Conservation (phyloP, 2,797 vertebrate species). For the Synanceia verrucosa region DNA sequence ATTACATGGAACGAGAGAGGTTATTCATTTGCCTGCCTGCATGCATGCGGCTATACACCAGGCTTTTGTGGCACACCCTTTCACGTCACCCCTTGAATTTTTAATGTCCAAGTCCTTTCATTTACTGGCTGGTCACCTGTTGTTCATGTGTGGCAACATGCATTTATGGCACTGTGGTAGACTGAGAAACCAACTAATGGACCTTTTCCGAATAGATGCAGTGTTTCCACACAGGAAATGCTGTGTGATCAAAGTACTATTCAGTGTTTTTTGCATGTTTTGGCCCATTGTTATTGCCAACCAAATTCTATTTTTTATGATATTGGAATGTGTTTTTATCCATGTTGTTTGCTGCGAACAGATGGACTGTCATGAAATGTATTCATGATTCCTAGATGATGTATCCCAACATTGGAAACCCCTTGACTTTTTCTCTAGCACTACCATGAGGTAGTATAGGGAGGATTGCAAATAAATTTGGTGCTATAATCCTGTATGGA, state of each 20-base stretch:
- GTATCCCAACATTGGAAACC: neutral
- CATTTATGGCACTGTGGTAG: constrained; percentile 3
- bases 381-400: neutral
- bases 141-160: constrained; percentile 7
- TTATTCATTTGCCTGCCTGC: constrained; percentile 18
- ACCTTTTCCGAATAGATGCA: constrained; percentile 1
- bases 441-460: neutral
- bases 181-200: constrained; percentile 12
- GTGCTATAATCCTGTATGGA: too few relatives aligned
- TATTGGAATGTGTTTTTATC: neutral
- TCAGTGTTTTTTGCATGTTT: neutral
- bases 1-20: neutral
- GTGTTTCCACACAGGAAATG: constrained; percentile 19
- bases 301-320: neutral
- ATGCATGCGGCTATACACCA: constrained; percentile 9
- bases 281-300: neutral
- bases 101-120: neutral
- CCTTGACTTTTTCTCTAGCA: neutral
- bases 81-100: constrained; percentile 2
- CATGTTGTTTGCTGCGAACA: too few relatives aligned
- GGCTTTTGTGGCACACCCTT: constrained; percentile 16
- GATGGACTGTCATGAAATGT: neutral
- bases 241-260: constrained; percentile 12
- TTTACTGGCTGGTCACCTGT: neutral
- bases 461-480: too few relatives aligned